Evolutionary conservation across 2,888 invertebrate species (phyloP), one percentile per base, ranked within the genome.

Genomic region (Steinernema carpocapsae): DNA sequence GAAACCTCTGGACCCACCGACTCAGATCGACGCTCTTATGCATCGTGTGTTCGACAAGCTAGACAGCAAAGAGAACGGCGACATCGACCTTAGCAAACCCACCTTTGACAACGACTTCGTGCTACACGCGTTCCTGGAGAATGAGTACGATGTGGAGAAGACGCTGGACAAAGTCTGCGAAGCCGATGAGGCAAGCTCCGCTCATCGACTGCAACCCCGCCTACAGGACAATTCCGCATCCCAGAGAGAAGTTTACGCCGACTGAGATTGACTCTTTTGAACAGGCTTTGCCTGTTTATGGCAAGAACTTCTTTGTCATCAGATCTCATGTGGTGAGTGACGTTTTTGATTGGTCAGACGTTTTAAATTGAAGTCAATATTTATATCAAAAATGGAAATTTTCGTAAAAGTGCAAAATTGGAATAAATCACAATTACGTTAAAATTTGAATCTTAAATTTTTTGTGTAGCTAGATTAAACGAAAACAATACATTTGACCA

Each of bases 191-290:
- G 12, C 24, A 51, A 32, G 46, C 14, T 37, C n/a, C 29, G 17
- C n/a, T 17, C 32, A 46, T 24, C 12, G 72, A 43, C n/a, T 26
- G 45, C 37, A 64, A 29, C n/a, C 29, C 46, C 17, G 64, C 32
- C 29, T 26, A 32, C 12, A 14, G 72, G 43, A 72, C 52, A 12
- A 22, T 72, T 1, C 19, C 72, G 14, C 3, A 7, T 6, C 48
- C 48, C 37, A 77, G 79, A 37, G 64, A 76, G 26, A 74, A 77
- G 43, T 97, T 97, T 96, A 95, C 95, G 0, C 96, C 97, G 88
- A 95, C 96, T 86, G 97, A 99, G 88, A 95, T 95, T 89, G 91
- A 94, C 74, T 94, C 94, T 88, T 99, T 99, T 89, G 97, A 99
- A 90, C 93, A 93, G 86, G 97, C 97, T 48, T 91, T 99, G 10